phyloP scores from a whole-genome alignment of 2,113 vertebrate species.

The Passer montanus region DNA sequence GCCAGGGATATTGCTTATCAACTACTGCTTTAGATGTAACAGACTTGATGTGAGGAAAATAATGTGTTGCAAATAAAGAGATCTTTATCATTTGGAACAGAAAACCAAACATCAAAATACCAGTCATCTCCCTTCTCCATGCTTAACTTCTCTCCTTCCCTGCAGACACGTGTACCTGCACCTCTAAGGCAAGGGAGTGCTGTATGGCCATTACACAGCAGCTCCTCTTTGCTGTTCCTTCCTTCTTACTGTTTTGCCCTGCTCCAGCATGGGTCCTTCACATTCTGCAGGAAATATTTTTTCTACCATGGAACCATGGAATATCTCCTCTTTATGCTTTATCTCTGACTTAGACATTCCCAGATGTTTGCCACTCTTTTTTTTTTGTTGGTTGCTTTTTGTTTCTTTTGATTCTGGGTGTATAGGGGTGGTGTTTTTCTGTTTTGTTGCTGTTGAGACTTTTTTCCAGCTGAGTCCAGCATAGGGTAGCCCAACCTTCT shows the following conservation, averaged over 20 bases:
- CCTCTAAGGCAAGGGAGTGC: not conserved
- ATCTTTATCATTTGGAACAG: not conserved
- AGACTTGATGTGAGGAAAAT: not conserved
- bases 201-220: not conserved
- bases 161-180: not conserved
- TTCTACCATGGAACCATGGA: not conserved
- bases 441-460: too few species aligned
- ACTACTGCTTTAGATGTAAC: not conserved
- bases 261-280: not conserved
- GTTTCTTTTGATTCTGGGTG: not conserved
- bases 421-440: not conserved
- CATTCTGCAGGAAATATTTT: not conserved
- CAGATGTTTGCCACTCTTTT: not conserved
- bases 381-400: not conserved
- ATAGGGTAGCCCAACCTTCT: not conserved
- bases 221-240: not conserved
- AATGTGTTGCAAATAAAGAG: not conserved
- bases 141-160: not conserved
- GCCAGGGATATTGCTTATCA: not conserved
- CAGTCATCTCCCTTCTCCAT: not conserved
- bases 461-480: not conserved
- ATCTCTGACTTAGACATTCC: not conserved
- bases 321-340: not conserved
- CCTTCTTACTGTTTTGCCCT: not conserved
- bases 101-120: not conserved